phyloP scores from a whole-genome alignment of 2,888 invertebrate genomes.

The Lasioglossum figueresi region DNA sequence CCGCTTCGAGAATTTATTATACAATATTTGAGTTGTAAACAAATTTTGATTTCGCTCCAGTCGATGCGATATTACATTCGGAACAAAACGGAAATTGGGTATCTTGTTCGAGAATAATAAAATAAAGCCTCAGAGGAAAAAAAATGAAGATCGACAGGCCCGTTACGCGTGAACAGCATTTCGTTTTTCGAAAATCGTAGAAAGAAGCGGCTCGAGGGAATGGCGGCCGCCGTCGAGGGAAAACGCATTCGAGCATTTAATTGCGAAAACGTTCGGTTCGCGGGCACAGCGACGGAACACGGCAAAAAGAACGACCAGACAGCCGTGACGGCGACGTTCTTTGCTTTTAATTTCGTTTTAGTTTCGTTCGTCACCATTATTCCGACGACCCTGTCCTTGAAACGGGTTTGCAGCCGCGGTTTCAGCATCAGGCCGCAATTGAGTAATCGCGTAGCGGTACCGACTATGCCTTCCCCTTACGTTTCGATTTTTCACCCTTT shows the following conservation, averaged over 20 bases:
- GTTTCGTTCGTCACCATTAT: slow-evolving; percentile 50
- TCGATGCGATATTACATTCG: too few relatives aligned
- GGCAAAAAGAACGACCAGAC: slow-evolving; percentile 38
- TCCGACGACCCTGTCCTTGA: slow-evolving; percentile 64
- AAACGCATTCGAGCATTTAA: slow-evolving; percentile 12
- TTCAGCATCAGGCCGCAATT: slow-evolving; percentile 61
- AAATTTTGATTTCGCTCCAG: too few relatives aligned
- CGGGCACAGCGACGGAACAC: slow-evolving; percentile 12
- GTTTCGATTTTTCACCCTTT: slow-evolving; percentile 46
- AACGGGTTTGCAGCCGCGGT: slow-evolving; percentile 59
- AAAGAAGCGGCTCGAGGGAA: background rate
- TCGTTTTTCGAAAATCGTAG: too few relatives aligned
- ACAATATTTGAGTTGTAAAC: too few relatives aligned
- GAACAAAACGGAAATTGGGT: too few relatives aligned
- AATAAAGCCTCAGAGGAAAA: too few relatives aligned
- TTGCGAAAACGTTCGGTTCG: slow-evolving; percentile 1
- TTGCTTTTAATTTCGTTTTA: slow-evolving; percentile 46
- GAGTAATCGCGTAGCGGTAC: slow-evolving; percentile 68
- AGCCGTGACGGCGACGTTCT: slow-evolving; percentile 41
- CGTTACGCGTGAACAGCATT: too few relatives aligned
- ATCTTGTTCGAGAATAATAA: too few relatives aligned
- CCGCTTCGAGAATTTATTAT: too few relatives aligned
- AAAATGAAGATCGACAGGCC: too few relatives aligned
- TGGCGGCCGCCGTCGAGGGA: background rate
- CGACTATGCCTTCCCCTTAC: slow-evolving; percentile 37